phyloP scores from a whole-genome alignment of 1,140 invertebrate species.

The Euwallacea similis region DNA sequence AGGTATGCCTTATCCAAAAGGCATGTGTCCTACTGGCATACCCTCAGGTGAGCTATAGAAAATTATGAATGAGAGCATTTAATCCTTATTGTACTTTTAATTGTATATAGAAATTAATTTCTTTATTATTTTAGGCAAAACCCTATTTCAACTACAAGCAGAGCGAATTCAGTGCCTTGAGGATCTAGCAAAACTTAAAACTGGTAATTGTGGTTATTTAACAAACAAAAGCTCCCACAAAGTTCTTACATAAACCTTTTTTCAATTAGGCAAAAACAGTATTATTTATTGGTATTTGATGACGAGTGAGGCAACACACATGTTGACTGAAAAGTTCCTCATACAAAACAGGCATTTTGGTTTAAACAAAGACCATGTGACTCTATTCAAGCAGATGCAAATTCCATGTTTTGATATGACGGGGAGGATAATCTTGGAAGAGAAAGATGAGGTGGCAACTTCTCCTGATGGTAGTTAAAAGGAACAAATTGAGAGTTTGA shows the following conservation, averaged over 20 bases:
- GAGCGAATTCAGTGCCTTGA: slow-evolving; percentile 84
- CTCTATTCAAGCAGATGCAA: slow-evolving; percentile 90
- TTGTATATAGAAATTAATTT: slow-evolving; percentile 50
- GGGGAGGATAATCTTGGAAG: slow-evolving; percentile 90
- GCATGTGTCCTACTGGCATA: slow-evolving; percentile 92
- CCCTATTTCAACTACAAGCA: slow-evolving; percentile 93
- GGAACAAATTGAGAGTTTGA: background rate
- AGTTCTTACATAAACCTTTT: background rate
- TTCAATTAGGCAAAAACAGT: slow-evolving; percentile 57
- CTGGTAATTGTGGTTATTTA: slow-evolving; percentile 52
- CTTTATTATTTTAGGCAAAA: slow-evolving; percentile 74
- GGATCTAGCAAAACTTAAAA: slow-evolving; percentile 69
- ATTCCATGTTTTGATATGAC: slow-evolving; percentile 93
- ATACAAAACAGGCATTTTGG: slow-evolving; percentile 84
- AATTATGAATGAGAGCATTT: background rate
- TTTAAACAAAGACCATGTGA: slow-evolving; percentile 77
- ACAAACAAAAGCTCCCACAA: background rate
- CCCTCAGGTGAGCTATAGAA: slow-evolving; percentile 53
- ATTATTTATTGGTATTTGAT: slow-evolving; percentile 93
- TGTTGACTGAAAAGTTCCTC: slow-evolving; percentile 83
- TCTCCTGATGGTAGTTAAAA: slow-evolving; percentile 81
- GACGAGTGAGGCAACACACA: slow-evolving; percentile 94
- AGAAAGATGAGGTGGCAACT: slow-evolving; percentile 75
- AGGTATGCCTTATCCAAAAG: slow-evolving; percentile 93
- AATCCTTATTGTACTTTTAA: background rate